These are phyloP conservation scores for Daboia siamensis DNA, from an alignment of 2,113 vertebrate species.

Conservation along the genomic window DNA sequence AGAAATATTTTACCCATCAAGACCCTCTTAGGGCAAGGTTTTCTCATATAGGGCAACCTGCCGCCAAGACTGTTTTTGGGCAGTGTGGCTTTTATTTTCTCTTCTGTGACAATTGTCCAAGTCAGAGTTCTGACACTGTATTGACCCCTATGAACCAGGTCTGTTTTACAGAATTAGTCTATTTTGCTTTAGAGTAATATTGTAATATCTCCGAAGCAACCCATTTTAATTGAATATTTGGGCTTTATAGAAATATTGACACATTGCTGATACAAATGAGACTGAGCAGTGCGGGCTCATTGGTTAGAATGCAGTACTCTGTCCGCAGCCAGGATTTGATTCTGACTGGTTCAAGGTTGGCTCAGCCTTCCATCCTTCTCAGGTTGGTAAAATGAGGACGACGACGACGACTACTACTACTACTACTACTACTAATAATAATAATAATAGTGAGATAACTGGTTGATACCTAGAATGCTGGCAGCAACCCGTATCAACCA, in stretches of 20 bases:
- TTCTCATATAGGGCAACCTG: neutral
- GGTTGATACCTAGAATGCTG: too few relatives aligned
- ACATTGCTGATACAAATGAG: neutral
- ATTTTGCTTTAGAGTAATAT: neutral
- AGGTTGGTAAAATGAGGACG: neutral
- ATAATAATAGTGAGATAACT: too few relatives aligned
- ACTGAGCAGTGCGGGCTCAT: neutral
- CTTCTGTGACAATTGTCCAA: neutral
- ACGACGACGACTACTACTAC: too few relatives aligned
- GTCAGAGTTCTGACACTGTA: neutral
- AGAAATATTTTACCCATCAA: neutral
- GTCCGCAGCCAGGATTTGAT: neutral
- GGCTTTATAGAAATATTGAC: neutral
- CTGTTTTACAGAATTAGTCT: neutral
- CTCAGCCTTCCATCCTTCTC: neutral
- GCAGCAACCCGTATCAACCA: too few relatives aligned
- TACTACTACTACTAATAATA: too few relatives aligned
- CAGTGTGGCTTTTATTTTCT: neutral
- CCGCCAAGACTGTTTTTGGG: neutral
- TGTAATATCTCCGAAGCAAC: neutral
- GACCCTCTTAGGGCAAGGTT: neutral
- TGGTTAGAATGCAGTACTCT: neutral
- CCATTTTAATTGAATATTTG: neutral
- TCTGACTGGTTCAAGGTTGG: neutral
- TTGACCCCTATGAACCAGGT: neutral